phyloP scores from a whole-genome alignment of 2,888 invertebrate species.

The Lutraria lutraria region DNA sequence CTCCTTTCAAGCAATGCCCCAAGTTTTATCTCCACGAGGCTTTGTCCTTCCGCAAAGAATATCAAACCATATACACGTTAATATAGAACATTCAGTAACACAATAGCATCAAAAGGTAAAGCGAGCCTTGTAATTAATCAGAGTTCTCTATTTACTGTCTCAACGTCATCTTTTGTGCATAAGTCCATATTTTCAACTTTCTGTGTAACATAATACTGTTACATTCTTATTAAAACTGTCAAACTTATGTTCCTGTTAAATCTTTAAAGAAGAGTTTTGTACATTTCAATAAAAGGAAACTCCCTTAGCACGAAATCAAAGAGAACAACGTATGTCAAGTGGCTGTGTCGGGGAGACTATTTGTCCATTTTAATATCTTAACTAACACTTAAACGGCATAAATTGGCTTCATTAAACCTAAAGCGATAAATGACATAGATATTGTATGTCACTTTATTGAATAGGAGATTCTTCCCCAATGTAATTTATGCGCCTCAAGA shows the following conservation, averaged over 20 bases:
- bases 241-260: conserved; percentile 30
- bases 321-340: conserved; percentile 34
- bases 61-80: neutral
- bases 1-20: neutral
- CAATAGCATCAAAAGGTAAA: conserved; percentile 10
- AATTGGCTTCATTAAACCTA: conserved; percentile 48
- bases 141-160: neutral
- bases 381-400: conserved; percentile 29
- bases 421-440: conserved; percentile 39
- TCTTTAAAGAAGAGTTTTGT: conserved; percentile 10
- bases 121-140: conserved; percentile 21
- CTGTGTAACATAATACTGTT: conserved; percentile 8
- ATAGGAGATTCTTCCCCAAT: neutral
- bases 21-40: neutral
- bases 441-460: conserved; percentile 38
- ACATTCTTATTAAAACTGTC: conserved; percentile 1
- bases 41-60: neutral
- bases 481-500: conserved; percentile 37
- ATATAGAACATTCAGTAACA: neutral
- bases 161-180: conserved; percentile 6
- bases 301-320: conserved; percentile 17
- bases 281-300: conserved; percentile 6
- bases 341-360: conserved; percentile 27
- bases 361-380: conserved; percentile 41
- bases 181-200: neutral